Evolutionary conservation across 2,888 invertebrate genomes (phyloP), one percentile per base, ranked within the genome.

Genomic region (Heteromyza rotundicornis): DNA sequence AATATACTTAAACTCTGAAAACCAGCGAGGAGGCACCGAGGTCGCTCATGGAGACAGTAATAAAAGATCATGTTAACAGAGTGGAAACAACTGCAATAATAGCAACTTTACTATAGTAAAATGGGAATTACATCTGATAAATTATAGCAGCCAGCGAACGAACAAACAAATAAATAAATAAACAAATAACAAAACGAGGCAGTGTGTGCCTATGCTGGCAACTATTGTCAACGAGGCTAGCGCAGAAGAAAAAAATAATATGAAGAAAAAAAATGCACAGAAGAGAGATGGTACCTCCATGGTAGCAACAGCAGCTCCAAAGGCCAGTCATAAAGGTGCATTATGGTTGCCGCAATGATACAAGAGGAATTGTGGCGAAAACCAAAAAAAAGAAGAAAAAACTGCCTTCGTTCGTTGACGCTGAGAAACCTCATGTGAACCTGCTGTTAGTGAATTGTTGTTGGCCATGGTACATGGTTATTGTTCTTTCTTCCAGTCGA

Each of bases 11-110:
- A n/a, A 47, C 40, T 40, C 3, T 2, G 10, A n/a, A n/a, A 7
- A 7, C 40, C 12, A 40, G 14, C 14, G 40, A 7, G 14, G 20
- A 47, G 47, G 47, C 19, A 3, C 16, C 47, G 14, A 40, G 5
- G 47, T 2, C 17, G 47, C 47, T 2, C 10, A 8, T 19, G 17
- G 2, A 20, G 5, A 67, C 62, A 69, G 70, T 69, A 75, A 76
- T 77, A 78, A 79, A 77, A 75, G 72, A 77, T 79, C 77, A 78
- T 77, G 77, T 79, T 77, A 70, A 78, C 77, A 78, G 69, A 73
- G 66, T 63, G 64, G 64, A 65, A 62, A 64, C 69, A 69, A 65
- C 65, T 61, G 61, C 68, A 65, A 65, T 63, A 65, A 65, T 58
- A 44, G n/a, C 40, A n/a, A n/a, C 40, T 12, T 3, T 40, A 40